A percentile compares a stretch with the other conserved stretches of the same genome.
Evolutionary conservation across 1,140 invertebrate species (phyloP).

Genomic region (Archivesica marissinica): DNA sequence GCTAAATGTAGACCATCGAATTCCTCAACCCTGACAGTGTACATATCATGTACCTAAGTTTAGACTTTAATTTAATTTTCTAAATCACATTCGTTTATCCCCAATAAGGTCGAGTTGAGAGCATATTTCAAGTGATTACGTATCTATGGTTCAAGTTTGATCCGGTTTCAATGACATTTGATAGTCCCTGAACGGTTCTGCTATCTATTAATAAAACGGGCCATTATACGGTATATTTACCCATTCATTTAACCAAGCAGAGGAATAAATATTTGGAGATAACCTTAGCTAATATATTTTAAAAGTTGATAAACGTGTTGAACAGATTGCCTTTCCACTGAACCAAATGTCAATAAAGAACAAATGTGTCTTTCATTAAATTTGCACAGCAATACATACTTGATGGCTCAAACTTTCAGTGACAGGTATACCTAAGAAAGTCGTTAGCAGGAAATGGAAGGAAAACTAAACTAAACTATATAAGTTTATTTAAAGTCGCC

Average conservation of each 20-base stretch:
- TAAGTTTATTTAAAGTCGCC: background rate
- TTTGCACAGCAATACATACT: background rate
- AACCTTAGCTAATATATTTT: constrained; percentile 41
- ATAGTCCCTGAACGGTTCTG: background rate
- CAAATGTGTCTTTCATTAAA: constrained; percentile 22
- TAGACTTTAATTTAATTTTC: constrained; percentile 9
- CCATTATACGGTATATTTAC: constrained; percentile 15
- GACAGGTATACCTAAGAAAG: background rate
- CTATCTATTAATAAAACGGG: constrained; percentile 12
- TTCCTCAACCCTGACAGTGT: constrained; percentile 1
- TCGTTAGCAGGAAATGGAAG: background rate
- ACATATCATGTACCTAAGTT: background rate
- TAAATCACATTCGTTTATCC: constrained; percentile 8
- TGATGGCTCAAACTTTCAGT: background rate
- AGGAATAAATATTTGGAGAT: constrained; percentile 46
- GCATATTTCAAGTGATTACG: constrained; percentile 1
- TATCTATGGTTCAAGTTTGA: constrained; percentile 5
- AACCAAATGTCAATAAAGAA: background rate
- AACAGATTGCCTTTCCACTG: background rate
- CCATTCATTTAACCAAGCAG: constrained; percentile 23
- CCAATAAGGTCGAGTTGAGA: background rate
- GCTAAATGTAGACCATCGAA: background rate
- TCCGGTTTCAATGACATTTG: constrained; percentile 20
- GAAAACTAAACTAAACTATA: background rate
- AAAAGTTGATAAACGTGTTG: constrained; percentile 4